A percentile compares a stretch with the other conserved stretches of the same genome.
Conservation (phyloP, 1,140 invertebrate species). For the Rhizoglyphus robini region DNA sequence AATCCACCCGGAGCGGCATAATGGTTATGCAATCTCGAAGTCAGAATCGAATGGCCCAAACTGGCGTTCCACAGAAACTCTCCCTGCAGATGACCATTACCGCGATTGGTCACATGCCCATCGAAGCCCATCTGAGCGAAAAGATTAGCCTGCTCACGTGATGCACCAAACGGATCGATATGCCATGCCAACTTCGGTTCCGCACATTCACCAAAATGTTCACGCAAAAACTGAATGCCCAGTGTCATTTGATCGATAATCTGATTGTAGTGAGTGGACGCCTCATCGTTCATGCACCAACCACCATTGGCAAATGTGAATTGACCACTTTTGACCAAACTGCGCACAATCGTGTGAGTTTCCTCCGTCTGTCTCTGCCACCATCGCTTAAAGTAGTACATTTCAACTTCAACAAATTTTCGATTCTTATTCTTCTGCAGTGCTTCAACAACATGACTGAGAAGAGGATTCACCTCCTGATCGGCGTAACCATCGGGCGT, state of each 20-base stretch:
- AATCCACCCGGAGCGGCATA: conserved; percentile 1
- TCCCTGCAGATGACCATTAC: not conserved
- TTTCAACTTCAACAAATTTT: conserved; percentile 51
- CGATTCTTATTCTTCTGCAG: conserved; percentile 51
- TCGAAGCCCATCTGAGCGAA: conserved; percentile 37
- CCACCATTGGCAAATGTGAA: conserved; percentile 73
- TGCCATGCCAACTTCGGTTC: conserved; percentile 46
- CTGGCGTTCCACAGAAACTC: conserved; percentile 16
- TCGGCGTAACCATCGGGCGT: conserved; percentile 39
- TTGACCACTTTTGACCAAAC: conserved; percentile 43
- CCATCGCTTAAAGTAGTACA: conserved; percentile 85
- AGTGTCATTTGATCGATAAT: conserved; percentile 77
- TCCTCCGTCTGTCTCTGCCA: conserved; percentile 56
- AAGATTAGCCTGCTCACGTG: conserved; percentile 42
- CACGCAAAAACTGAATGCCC: conserved; percentile 41
- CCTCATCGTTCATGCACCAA: conserved; percentile 92
- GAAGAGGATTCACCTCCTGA: conserved; percentile 66
- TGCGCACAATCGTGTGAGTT: conserved; percentile 37
- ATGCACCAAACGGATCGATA: conserved; percentile 52
- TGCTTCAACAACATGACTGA: conserved; percentile 69
- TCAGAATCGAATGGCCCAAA: not conserved
- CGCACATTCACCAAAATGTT: conserved; percentile 45
- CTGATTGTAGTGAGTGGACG: conserved; percentile 74
- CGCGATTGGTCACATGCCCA: conserved; percentile 13
- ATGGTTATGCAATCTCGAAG: conserved; percentile 2